Evolutionary conservation across 23 tunicate genomes (phyloP).

Genomic region (Styela plicata): DNA sequence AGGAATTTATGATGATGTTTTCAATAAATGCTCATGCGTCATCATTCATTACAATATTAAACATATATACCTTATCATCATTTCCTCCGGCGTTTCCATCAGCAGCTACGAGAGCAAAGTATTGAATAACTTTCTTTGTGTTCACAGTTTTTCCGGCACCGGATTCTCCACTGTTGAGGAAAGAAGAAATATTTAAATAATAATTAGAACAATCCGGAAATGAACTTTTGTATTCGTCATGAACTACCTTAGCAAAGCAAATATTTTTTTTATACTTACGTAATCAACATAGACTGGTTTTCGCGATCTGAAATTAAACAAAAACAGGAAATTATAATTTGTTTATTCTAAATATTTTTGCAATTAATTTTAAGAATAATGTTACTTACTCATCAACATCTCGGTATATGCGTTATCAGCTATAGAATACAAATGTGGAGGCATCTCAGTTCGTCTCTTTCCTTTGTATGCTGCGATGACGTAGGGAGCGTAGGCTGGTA

Average conservation of each 20-base stretch:
- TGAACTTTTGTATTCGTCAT: too few species aligned
- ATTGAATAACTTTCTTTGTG: slow-evolving; percentile 97
- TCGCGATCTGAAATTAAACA: slow-evolving; percentile 68
- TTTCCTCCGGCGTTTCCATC: slow-evolving; percentile 45
- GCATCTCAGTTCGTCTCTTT: slow-evolving; percentile 94
- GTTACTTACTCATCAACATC: slow-evolving; percentile 88
- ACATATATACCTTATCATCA: slow-evolving; percentile 32
- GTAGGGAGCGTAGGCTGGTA: slow-evolving; percentile 90
- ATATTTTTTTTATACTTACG: too few species aligned
- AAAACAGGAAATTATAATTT: too few species aligned
- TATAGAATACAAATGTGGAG: slow-evolving; percentile 94
- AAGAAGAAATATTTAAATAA: too few species aligned
- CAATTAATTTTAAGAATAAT: too few species aligned
- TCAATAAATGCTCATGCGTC: slow-evolving; percentile 4
- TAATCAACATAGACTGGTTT: slow-evolving; percentile 94
- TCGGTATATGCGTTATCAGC: slow-evolving; percentile 99
- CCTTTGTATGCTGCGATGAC: slow-evolving; percentile 90
- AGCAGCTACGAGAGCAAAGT: slow-evolving; percentile 97
- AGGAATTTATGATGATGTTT: slow-evolving; percentile 2
- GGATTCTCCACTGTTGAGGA: slow-evolving; percentile 87
- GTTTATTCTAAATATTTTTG: too few species aligned
- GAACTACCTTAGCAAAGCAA: too few species aligned
- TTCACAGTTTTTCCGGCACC: slow-evolving; percentile 99
- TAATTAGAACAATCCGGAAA: too few species aligned
- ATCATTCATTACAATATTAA: not conserved